A percentile compares a stretch with the other conserved stretches of the same genome.
Conservation (phyloP, 2,888 invertebrate genomes). For the Epiblema foenella region DNA sequence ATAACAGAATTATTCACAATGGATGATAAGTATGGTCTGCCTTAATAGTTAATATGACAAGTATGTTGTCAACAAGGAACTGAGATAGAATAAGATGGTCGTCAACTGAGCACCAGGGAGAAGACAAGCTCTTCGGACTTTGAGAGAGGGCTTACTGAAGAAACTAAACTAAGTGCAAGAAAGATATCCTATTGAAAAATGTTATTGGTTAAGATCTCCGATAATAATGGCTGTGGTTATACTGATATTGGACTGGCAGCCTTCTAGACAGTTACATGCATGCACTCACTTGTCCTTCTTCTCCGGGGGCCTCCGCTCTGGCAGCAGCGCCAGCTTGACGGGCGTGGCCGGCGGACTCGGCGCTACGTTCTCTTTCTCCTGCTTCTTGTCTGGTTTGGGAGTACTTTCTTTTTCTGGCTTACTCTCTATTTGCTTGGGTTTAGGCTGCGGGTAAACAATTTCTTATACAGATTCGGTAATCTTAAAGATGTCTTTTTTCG, state of each 20-base stretch:
- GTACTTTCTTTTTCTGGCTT: conserved; percentile 70
- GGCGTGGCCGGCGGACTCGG: conserved; percentile 72
- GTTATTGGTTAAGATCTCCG: neutral
- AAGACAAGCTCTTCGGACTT: neutral
- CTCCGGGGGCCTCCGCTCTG: conserved; percentile 61
- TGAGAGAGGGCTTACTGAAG: neutral
- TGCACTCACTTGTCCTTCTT: conserved; percentile 75
- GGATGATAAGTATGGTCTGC: neutral
- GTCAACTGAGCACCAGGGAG: neutral
- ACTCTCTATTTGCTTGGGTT: conserved; percentile 67
- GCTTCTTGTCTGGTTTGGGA: conserved; percentile 74
- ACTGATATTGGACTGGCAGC: neutral
- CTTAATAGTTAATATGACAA: neutral
- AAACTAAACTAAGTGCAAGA: too few species aligned
- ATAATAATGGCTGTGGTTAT: neutral
- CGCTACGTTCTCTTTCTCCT: conserved; percentile 81
- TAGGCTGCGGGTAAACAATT: conserved; percentile 56
- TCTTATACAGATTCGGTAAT: neutral
- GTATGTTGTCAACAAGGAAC: too few species aligned
- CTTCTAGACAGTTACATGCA: conserved; percentile 32
- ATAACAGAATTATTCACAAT: neutral
- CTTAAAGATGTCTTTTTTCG: neutral
- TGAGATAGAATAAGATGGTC: too few species aligned
- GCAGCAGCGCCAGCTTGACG: conserved; percentile 55
- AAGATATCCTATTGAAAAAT: neutral